phyloP scores from a whole-genome alignment of 2,888 invertebrate species.

The Sipunculus nudus region DNA sequence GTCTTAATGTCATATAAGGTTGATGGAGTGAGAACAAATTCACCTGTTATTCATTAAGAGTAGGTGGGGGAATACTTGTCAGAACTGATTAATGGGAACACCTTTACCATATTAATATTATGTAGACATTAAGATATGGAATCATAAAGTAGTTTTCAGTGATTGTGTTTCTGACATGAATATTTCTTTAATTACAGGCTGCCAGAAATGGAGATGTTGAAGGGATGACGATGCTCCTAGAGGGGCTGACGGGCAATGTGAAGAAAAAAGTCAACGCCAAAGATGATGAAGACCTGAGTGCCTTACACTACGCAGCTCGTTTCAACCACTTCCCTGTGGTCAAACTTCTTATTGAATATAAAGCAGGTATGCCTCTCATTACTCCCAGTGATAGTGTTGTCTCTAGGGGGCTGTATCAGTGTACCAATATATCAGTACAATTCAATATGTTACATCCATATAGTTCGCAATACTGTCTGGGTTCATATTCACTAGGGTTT shows the following conservation, averaged over 20 bases:
- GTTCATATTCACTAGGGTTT: no score
- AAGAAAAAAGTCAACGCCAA: conserved; percentile 61
- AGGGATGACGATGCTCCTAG: conserved; percentile 50
- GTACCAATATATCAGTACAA: no score
- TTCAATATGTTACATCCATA: background rate
- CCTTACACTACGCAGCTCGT: conserved; percentile 68
- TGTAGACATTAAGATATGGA: no score
- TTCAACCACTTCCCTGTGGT: conserved; percentile 65
- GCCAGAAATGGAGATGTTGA: conserved; percentile 61
- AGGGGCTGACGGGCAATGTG: conserved; percentile 42
- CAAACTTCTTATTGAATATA: conserved; percentile 61
- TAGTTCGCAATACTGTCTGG: no score
- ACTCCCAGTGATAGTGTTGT: background rate
- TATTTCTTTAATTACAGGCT: conserved; percentile 53
- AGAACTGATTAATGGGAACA: no score
- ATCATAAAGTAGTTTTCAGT: no score
- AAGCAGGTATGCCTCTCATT: conserved; percentile 54
- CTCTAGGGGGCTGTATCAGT: background rate
- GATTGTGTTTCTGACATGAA: no score
- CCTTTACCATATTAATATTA: no score
- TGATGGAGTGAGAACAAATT: no score
- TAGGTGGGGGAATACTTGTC: no score
- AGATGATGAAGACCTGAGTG: conserved; percentile 64
- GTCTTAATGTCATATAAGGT: no score
- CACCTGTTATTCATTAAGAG: no score